Percentiles rank a stretch among this genome's conserved stretches.
These are phyloP conservation scores for Sardinella longiceps DNA, from an alignment of 2,797 vertebrate species.

Conservation along the genomic window DNA sequence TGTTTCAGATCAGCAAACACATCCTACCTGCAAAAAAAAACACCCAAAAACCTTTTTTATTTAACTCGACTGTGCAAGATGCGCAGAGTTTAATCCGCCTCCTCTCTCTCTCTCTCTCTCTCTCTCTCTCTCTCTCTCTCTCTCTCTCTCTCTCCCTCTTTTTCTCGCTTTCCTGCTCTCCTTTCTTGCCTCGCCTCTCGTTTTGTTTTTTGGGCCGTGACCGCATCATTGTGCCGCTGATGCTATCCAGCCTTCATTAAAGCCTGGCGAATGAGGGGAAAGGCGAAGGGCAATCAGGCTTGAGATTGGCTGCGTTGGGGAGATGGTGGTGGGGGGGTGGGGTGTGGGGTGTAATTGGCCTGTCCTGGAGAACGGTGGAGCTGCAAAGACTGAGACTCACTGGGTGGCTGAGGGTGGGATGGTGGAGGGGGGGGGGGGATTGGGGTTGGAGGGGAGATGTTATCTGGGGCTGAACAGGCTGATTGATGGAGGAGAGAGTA, in stretches of 20 bases:
- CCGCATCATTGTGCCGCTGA: slow-evolving; percentile 38
- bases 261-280: slow-evolving; percentile 20
- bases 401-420: background rate
- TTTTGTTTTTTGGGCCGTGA: slow-evolving; percentile 20
- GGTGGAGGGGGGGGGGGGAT: background rate
- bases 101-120: background rate
- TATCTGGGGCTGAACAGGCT: slow-evolving; percentile 33
- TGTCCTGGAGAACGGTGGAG: background rate
- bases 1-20: background rate
- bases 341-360: background rate
- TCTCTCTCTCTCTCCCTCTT: background rate
- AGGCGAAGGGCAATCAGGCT: slow-evolving; percentile 31
- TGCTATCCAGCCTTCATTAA: slow-evolving; percentile 39
- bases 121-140: background rate
- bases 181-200: background rate
- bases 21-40: background rate
- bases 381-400: slow-evolving; percentile 24
- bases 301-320: slow-evolving; percentile 42
- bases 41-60: slow-evolving; percentile 8
- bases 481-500: slow-evolving; percentile 30
- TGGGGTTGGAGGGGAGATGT: slow-evolving; percentile 11
- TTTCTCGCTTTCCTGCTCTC: background rate
- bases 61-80: slow-evolving; percentile 28
- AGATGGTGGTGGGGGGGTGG: background rate
- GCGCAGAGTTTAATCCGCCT: slow-evolving; percentile 23